Base-by-base conservation (phyloP, 2,113 vertebrate species). In the Gallinago jamesoni region DNA sequence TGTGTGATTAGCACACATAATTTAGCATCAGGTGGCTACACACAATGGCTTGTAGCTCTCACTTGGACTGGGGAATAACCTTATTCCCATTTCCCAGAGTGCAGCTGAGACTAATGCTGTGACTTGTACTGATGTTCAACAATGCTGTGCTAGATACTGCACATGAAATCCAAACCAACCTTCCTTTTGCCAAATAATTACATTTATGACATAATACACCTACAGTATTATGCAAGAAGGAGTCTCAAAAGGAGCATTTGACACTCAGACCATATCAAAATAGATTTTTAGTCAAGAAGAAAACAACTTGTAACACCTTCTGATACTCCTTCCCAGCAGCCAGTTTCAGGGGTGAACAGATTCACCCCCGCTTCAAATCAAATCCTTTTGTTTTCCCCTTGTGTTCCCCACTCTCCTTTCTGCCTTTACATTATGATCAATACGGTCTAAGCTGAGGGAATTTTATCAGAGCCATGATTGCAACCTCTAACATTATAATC, bases 401-500 rank as follows among this genome's bases (percentile, higher is more conserved):
- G 57, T 56, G 55, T 30, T 72, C 39, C 59, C 27, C 28, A 31
- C 57, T 85, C 67, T 69, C 2, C 16, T 90, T 93, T 86, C 82
- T 94, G 94, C 74, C 69, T 97, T 97, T 94, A 92, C 94, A 35
- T 75, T 93, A 84, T 84, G 78, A 97, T 97, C 97, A 94, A 97
- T 95, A 97, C 41, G 67, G 73, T 69, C 92, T 28, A 43, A 96
- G 96, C 89, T 96, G 94, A 86, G 73, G 92, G 97, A 96, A 86
- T 96, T 94, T 96, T 98, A 98, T 95, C 95, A 96, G 95, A 97
- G 85, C 63, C 91, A 72, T 56, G 91, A 96, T 69, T 96, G 82
- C 91, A 97, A 27, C 96, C 95, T 96, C 96, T 97, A 97, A 96
- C 97, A 84, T 97, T 96, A 91, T 96, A 97, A 98, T 98, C 98